Percentiles rank a stretch among this genome's conserved stretches.
Conservation (phyloP, 2,888 invertebrate species). For the Dynastes tityus region DNA sequence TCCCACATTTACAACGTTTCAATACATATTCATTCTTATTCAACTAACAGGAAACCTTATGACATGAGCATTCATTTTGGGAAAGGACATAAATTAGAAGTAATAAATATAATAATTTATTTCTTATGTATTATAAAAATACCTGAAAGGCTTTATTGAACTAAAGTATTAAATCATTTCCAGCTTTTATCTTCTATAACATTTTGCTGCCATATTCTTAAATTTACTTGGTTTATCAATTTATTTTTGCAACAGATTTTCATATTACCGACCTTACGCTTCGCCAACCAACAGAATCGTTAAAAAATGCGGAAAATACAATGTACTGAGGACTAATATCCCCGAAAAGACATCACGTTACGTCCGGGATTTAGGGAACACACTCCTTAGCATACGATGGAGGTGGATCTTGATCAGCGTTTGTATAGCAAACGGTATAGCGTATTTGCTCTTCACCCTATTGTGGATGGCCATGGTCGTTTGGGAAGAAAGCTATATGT, state of each 20-base stretch:
- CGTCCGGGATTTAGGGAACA: conserved; percentile 75
- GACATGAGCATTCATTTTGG: too few species aligned
- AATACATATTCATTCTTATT: too few species aligned
- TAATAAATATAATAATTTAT: too few species aligned
- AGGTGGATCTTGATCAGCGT: conserved; percentile 76
- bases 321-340: conserved; percentile 49
- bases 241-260: neutral
- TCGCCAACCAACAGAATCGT: conserved; percentile 67
- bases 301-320: conserved; percentile 67
- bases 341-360: conserved; percentile 61
- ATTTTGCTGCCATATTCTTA: too few species aligned
- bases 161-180: too few species aligned
- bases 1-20: too few species aligned
- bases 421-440: conserved; percentile 60
- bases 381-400: conserved; percentile 83
- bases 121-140: too few species aligned
- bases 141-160: too few species aligned
- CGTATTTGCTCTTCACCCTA: conserved; percentile 54
- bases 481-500: conserved; percentile 46
- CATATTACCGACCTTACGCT: conserved; percentile 25
- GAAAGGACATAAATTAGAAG: too few species aligned
- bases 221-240: neutral
- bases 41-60: too few species aligned
- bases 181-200: too few species aligned
- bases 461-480: conserved; percentile 54